Evolutionary conservation across 2,888 invertebrate genomes (phyloP), one percentile per base, ranked within the genome.

Genomic region (Ophioninae sp.): DNA sequence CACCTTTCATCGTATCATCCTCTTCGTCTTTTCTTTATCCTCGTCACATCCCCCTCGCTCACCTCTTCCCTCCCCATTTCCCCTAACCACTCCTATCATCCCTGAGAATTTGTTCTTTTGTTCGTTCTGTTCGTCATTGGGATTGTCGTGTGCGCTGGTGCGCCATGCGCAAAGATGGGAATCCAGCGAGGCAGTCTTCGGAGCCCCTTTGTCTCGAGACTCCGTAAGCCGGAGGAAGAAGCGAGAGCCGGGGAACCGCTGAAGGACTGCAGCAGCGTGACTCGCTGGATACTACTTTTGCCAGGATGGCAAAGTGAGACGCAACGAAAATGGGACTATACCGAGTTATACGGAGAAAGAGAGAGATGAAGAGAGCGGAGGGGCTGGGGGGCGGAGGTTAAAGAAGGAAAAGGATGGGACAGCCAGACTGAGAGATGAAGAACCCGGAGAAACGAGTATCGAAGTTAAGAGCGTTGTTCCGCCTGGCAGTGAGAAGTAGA

Each of bases 161-260:
- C 44, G 21, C 67, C 44, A 44, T 50, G 20, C 44, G 20, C 41
- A 21, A 44, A 41, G 67, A 67, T 21, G 44, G 13, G 21, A 67
- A 67, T 67, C 67, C 67, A 44, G 10, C 67, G 67, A 44, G 20
- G 44, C 65, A 62, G 64, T 37, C 37, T 21, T 39, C 21, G 67
- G 5, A 30, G 44, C 8, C 44, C 67, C 37, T 70, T 70, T 70
- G 70, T 70, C 37, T 37, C n/a, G 65, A n/a, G 65, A 65, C 65
- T 65, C 20, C 17, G 65, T 65, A 23, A 23, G 21, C 61, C 61
- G 21, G 50, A 50, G 23, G 68, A 69, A 20, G 20, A 21, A 69
- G 21, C 44, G 50, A 69, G 39, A 69, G 68, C n/a, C 6, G 3
- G 23, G 41, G 8, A 39, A 17, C 39, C 10, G 65, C 37, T n/a